Evolutionary conservation across 2,113 vertebrate species (phyloP).

Genomic region (Bufo bufo): DNA sequence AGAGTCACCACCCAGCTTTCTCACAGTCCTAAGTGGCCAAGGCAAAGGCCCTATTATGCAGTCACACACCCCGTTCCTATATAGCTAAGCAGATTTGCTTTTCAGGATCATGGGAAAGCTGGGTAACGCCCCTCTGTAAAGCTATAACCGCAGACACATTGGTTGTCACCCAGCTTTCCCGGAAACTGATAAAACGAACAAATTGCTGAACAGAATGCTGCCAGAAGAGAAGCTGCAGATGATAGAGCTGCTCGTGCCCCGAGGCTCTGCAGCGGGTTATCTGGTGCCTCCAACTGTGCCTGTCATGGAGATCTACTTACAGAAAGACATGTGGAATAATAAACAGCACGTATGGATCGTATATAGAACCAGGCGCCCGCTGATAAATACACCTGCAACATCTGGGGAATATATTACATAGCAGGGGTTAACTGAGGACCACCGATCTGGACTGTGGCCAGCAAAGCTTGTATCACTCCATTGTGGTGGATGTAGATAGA

Average conservation of each 20-base stretch:
- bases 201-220: background rate
- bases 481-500: no score
- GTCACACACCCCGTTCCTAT: no score
- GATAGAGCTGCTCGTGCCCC: background rate
- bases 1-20: no score
- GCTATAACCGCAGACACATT: background rate
- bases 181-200: background rate
- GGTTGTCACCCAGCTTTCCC: background rate
- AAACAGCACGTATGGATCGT: slow-evolving; percentile 4
- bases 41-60: no score
- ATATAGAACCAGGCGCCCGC: background rate
- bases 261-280: background rate
- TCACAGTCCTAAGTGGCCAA: no score
- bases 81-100: no score
- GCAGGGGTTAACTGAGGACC: background rate
- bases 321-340: background rate
- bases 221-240: background rate
- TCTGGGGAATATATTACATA: background rate
- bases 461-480: background rate
- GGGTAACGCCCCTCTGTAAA: no score
- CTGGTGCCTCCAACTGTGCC: background rate
- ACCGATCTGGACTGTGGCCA: background rate
- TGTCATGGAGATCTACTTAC: background rate
- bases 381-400: background rate
- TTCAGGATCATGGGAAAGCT: no score